Conservation (phyloP, 1,140 invertebrate species). For the Apis cerana region DNA sequence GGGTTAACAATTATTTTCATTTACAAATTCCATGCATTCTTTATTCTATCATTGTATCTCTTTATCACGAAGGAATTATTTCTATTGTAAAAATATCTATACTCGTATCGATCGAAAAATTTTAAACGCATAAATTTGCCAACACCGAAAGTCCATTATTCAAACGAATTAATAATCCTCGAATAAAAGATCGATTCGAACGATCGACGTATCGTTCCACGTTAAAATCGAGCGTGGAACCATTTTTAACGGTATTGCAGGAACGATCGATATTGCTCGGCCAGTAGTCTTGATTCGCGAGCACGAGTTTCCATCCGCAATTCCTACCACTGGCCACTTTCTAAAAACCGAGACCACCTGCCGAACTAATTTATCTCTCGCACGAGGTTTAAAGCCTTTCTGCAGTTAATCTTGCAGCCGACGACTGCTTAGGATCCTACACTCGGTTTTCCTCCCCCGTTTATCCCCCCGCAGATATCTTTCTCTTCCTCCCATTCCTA, state of each 20-base stretch:
- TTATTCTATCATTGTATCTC: too few relatives aligned
- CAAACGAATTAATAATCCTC: background rate
- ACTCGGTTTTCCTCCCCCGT: slow-evolving; percentile 50
- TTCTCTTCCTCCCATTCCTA: background rate
- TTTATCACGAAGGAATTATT: too few relatives aligned
- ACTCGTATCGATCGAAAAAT: too few relatives aligned
- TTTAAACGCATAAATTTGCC: background rate
- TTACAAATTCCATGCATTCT: too few relatives aligned
- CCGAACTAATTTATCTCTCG: slow-evolving; percentile 76
- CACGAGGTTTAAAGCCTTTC: slow-evolving; percentile 72
- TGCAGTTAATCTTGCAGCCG: slow-evolving; percentile 74
- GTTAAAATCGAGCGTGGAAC: too few relatives aligned
- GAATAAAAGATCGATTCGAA: background rate
- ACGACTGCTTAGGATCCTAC: slow-evolving; percentile 63
- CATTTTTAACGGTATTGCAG: background rate
- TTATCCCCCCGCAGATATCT: slow-evolving; percentile 8
- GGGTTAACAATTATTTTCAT: too few relatives aligned
- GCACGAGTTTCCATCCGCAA: slow-evolving; percentile 53
- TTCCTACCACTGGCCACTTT: slow-evolving; percentile 54
- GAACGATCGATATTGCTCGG: slow-evolving; percentile 31
- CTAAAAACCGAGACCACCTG: slow-evolving; percentile 69
- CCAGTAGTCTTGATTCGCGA: slow-evolving; percentile 48
- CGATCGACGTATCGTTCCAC: background rate
- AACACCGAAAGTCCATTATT: background rate
- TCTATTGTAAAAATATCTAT: too few relatives aligned